Evolutionary conservation across 2,888 invertebrate genomes (phyloP).

Genomic region (Craniophora ligustri): DNA sequence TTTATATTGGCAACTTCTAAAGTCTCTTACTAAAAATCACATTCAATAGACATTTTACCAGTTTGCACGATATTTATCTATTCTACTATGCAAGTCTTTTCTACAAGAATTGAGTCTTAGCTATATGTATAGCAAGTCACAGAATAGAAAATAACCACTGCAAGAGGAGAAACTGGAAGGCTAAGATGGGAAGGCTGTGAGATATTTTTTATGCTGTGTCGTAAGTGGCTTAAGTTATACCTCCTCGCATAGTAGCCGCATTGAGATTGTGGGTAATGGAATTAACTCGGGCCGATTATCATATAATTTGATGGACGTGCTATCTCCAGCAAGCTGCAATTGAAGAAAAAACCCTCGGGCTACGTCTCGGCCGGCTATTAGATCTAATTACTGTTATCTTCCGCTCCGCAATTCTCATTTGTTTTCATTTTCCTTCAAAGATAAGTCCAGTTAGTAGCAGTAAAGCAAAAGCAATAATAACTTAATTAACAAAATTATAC

Average conservation of each 20-base stretch:
- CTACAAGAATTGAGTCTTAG: too few species aligned
- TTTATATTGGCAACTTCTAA: too few species aligned
- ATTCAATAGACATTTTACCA: too few species aligned
- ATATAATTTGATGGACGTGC: conserved; percentile 73
- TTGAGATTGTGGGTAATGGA: conserved; percentile 65
- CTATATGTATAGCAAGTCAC: too few species aligned
- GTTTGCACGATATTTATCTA: too few species aligned
- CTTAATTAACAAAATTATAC: conserved; percentile 39
- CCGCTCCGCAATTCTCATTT: conserved; percentile 52
- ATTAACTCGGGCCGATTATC: conserved; percentile 71
- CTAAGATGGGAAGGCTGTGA: not conserved
- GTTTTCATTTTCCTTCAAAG: conserved; percentile 46
- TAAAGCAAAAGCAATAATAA: conserved; percentile 35
- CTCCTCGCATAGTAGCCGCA: conserved; percentile 40
- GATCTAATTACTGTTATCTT: conserved; percentile 70
- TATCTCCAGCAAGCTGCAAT: conserved; percentile 64
- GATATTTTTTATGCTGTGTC: conserved; percentile 17
- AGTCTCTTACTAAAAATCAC: too few species aligned
- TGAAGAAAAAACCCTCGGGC: conserved; percentile 64
- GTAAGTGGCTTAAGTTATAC: conserved; percentile 29
- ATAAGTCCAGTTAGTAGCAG: conserved; percentile 27
- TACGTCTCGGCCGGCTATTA: conserved; percentile 62
- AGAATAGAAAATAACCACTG: conserved; percentile 6
- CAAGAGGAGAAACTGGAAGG: conserved; percentile 10
- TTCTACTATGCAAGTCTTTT: too few species aligned